These are phyloP conservation scores for Pipistrellus nathusii DNA, from an alignment of 2,797 vertebrate species.

Conservation along the genomic window DNA sequence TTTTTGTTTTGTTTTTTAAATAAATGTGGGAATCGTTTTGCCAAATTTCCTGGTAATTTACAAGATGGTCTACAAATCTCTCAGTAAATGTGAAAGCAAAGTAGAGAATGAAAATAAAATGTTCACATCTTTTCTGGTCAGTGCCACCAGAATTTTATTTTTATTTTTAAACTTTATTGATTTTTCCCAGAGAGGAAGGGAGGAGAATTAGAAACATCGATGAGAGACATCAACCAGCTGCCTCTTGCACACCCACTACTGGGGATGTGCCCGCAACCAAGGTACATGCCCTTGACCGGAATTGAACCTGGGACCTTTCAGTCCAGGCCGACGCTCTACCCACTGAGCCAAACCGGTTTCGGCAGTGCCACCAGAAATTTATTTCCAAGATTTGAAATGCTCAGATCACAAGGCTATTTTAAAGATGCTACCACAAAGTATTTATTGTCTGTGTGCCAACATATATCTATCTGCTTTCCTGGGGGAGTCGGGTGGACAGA, in stretches of 20 bases:
- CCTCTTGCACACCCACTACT: too few species aligned
- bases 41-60: neutral
- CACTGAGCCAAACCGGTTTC: too few species aligned
- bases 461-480: neutral
- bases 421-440: neutral
- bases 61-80: neutral
- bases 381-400: neutral
- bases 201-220: too few species aligned
- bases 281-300: too few species aligned
- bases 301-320: too few species aligned
- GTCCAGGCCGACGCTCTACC: too few species aligned
- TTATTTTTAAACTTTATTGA: too few species aligned
- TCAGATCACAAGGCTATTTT: neutral
- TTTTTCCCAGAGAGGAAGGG: too few species aligned
- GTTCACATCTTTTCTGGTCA: neutral
- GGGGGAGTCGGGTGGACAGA: neutral
- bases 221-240: too few species aligned
- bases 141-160: neutral
- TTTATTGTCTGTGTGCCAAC: neutral
- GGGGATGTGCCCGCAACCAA: too few species aligned
- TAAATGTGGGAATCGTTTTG: neutral
- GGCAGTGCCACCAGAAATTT: neutral
- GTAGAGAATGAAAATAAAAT: neutral
- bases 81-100: conserved; percentile 24
- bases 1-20: neutral